Evolutionary conservation across 2,113 vertebrate species (phyloP).

Genomic region (Urocynchramus pylzowi): DNA sequence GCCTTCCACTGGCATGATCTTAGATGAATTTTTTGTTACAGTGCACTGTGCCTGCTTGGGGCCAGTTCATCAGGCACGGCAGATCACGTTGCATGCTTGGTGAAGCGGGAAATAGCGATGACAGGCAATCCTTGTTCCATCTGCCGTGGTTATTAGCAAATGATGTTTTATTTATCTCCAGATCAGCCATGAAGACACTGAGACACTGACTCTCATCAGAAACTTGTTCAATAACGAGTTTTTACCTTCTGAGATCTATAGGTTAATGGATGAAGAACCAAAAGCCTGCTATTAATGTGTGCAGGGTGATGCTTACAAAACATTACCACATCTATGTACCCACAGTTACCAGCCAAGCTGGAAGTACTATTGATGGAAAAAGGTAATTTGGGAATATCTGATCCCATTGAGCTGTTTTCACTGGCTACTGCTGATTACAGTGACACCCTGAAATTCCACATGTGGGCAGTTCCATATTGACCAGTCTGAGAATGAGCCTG

Average conservation of each 20-base stretch:
- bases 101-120: slow-evolving; percentile 24
- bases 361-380: not conserved
- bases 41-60: not conserved
- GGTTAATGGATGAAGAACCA: not conserved
- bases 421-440: not conserved
- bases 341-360: not conserved
- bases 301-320: not conserved
- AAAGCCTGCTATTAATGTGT: not conserved
- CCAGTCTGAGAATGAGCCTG: not conserved
- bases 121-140: slow-evolving; percentile 50
- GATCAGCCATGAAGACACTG: not conserved
- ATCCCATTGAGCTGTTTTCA: not conserved
- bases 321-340: not conserved
- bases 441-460: not conserved
- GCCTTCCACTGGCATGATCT: not conserved
- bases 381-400: not conserved
- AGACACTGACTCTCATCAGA: not conserved
- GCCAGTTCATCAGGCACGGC: slow-evolving; percentile 8
- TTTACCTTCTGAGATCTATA: not conserved
- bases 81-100: slow-evolving; percentile 45
- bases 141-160: slow-evolving; percentile 51
- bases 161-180: slow-evolving; percentile 60
- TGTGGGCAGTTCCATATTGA: not conserved
- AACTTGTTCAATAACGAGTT: not conserved
- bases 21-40: not conserved